Base-by-base conservation (phyloP, 2,888 invertebrate species). In the Chloromyia formosa region DNA sequence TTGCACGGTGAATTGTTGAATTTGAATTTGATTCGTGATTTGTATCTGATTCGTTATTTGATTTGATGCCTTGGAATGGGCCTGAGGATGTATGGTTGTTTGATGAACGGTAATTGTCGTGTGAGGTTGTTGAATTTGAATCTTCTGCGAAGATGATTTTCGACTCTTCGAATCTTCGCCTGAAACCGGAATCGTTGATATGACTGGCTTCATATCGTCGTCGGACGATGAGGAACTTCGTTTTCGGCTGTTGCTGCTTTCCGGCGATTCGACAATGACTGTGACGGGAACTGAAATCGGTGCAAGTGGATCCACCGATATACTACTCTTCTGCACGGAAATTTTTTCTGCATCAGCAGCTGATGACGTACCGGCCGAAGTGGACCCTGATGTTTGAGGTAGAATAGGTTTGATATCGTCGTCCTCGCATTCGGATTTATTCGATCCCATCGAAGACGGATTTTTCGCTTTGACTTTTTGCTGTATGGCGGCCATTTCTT, bases 41-140 rank as follows among this genome's bases (percentile, higher is more conserved):
- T 79, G 78, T 27, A 78, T 79, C 74, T 77, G 77, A 74, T 77
- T 77, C 10, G 77, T 75, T 16, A 76, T 75, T 18, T 74, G 74
- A 66, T 72, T 74, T 16, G 69, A 74, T 49, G 71, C 35, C 42
- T 77, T 75, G 45, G 77, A 75, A 66, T 75, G 73, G 22, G 75
- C 74, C 49, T 78, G 77, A 12, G 79, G 78, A 75, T 78, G 78
- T 45, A 78, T 78, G 61, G 78, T 78, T 23, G 79, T 79, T 56
- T 79, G 79, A 69, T 79, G 79, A 4, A 79, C 77, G 0, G 78
- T 79, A 20, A 79, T 79, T 35, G 79, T 79, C 12, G 78, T 79
- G 61, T 79, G 79, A 1, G 79, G 78, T 20, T 79, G 78, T 74
- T 79, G 77, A 14, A 78, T 78, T 72, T 78, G 69, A 40, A 78